These are phyloP conservation scores for Caenorhabditis briggsae DNA, from an alignment of 1,140 invertebrate genomes.

Conservation along the genomic window DNA sequence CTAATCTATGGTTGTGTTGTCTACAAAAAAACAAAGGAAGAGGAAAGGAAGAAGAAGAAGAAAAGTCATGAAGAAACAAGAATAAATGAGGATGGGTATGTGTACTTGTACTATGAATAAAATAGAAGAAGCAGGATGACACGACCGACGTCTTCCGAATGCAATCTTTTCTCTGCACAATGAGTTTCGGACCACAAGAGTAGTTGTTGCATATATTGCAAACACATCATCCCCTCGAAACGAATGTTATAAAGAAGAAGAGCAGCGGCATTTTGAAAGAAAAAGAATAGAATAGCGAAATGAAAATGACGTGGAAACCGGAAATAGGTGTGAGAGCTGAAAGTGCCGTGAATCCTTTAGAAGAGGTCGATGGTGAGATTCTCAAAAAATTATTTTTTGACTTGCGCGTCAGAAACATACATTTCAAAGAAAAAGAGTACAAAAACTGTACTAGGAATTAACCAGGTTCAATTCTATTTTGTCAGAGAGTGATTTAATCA, in stretches of 20 bases:
- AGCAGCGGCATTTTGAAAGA: neutral
- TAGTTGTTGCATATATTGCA: neutral
- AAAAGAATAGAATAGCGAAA: neutral
- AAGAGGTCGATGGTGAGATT: neutral
- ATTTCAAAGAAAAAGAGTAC: neutral
- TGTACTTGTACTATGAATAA: constrained; percentile 53
- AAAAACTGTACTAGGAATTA: neutral
- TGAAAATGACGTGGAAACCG: constrained; percentile 1
- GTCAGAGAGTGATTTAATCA: neutral
- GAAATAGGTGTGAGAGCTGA: neutral
- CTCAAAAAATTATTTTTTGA: neutral
- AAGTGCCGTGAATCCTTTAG: neutral
- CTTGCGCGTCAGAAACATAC: neutral
- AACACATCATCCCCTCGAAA: neutral
- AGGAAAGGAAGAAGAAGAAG: neutral
- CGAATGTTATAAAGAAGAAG: neutral
- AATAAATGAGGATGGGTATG: constrained; percentile 27
- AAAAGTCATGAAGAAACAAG: constrained; percentile 39
- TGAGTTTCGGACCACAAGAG: constrained; percentile 29
- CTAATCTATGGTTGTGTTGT: constrained; percentile 48
- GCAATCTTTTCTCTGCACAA: constrained; percentile 47
- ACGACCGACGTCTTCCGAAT: constrained; percentile 16
- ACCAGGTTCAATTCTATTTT: neutral
- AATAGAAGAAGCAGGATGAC: constrained; percentile 27
- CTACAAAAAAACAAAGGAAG: neutral